Conservation (phyloP, 2,113 vertebrate species). For the Scophthalmus maximus region DNA sequence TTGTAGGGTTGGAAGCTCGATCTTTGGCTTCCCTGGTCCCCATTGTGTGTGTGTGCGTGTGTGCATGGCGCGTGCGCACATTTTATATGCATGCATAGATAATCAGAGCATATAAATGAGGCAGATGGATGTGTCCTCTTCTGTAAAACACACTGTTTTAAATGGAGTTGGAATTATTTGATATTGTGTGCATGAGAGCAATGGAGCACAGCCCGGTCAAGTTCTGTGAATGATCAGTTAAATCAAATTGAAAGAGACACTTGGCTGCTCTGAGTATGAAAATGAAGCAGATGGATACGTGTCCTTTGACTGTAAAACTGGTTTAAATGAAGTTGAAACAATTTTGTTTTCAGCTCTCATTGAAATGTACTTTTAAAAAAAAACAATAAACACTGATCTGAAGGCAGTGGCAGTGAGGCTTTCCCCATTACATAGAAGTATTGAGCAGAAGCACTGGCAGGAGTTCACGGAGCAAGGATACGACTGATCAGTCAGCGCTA, state of each 20-base stretch:
- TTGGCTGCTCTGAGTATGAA: constrained; percentile 45
- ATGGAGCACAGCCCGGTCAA: constrained; percentile 30
- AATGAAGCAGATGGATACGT: constrained; percentile 64
- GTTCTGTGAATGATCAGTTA: constrained; percentile 52
- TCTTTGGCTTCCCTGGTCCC: background rate
- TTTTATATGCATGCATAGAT: constrained; percentile 32
- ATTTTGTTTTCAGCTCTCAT: constrained; percentile 28
- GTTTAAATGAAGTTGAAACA: constrained; percentile 59
- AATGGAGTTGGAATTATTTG: constrained; percentile 57
- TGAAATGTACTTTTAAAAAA: constrained; percentile 10
- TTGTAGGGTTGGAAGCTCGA: background rate
- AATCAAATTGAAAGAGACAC: constrained; percentile 66
- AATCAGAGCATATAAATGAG: constrained; percentile 44
- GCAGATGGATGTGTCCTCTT: constrained; percentile 49
- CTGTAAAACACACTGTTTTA: constrained; percentile 25
- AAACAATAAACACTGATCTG: background rate
- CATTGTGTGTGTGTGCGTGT: background rate
- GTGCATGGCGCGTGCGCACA: background rate
- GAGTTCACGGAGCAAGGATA: constrained; percentile 49
- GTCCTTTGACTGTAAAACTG: constrained; percentile 46
- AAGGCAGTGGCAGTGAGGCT: constrained; percentile 32
- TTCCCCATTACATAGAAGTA: constrained; percentile 33
- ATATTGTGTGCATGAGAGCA: constrained; percentile 23
- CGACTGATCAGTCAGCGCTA: constrained; percentile 66
- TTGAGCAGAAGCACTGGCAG: constrained; percentile 40